These are phyloP conservation scores for Drosophila lutescens DNA, from an alignment of 2,888 invertebrate genomes.

Conservation along the genomic window DNA sequence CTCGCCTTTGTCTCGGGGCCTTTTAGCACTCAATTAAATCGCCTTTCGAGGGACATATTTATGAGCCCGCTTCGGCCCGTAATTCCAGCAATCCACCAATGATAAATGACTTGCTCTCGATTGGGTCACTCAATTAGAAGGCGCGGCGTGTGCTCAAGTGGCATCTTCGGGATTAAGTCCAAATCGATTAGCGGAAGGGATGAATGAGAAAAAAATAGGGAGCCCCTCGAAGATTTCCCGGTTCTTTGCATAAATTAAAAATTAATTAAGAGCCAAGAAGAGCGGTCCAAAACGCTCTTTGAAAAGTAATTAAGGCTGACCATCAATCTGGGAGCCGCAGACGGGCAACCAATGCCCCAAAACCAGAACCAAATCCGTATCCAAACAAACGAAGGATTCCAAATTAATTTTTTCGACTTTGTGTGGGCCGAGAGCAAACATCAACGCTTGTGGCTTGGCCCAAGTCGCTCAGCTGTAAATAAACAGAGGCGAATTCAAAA, in stretches of 20 bases:
- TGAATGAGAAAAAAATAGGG: constrained; percentile 19
- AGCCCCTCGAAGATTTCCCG: constrained; percentile 15
- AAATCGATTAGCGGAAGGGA: constrained; percentile 70
- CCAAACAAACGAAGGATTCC: constrained; percentile 38
- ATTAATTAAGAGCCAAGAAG: constrained; percentile 69
- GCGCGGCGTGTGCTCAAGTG: constrained; percentile 43
- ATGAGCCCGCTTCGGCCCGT: constrained; percentile 34
- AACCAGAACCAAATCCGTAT: constrained; percentile 10
- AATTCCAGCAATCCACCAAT: constrained; percentile 31
- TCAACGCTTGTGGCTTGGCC: constrained; percentile 34
- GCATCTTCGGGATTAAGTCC: constrained; percentile 36
- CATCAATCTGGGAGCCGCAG: constrained; percentile 53
- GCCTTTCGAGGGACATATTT: constrained; percentile 53
- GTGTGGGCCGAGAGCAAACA: constrained; percentile 34
- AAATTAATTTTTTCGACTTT: constrained; percentile 34
- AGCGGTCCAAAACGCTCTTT: constrained; percentile 17
- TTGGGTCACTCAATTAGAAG: constrained; percentile 40
- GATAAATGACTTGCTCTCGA: constrained; percentile 45
- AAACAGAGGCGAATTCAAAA: constrained; percentile 77
- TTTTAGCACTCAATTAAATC: constrained; percentile 78
- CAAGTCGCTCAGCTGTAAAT: constrained; percentile 77
- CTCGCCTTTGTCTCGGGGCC: constrained; percentile 45
- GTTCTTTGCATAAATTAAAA: constrained; percentile 73
- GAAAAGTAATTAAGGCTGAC: constrained; percentile 71
- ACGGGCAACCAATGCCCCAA: background rate